Evolutionary conservation across 2,888 invertebrate species (phyloP).

Genomic region (Macaria notata): DNA sequence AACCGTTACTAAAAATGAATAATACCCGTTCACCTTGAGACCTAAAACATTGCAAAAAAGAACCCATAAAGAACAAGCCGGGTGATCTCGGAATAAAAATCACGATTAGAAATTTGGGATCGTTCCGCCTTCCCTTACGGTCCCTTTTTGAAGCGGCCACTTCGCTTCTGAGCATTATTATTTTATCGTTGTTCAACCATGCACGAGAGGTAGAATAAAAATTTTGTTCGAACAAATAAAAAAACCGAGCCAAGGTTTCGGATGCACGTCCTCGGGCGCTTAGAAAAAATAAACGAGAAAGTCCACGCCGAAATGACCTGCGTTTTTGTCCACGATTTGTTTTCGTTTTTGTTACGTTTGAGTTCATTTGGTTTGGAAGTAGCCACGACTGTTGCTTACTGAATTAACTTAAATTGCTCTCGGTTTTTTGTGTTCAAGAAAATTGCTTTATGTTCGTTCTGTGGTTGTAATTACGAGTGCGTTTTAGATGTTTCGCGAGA

Average conservation of each 20-base stretch:
- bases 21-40: slow-evolving; percentile 64
- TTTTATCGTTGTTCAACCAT: slow-evolving; percentile 74
- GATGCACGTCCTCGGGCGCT: slow-evolving; percentile 77
- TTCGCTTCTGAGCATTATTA: slow-evolving; percentile 65
- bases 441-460: slow-evolving; percentile 59
- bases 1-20: slow-evolving; percentile 45
- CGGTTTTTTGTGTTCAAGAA: slow-evolving; percentile 59
- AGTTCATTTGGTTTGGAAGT: slow-evolving; percentile 82
- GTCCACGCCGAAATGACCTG: slow-evolving; percentile 79
- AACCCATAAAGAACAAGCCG: slow-evolving; percentile 60
- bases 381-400: slow-evolving; percentile 79
- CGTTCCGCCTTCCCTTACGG: slow-evolving; percentile 64
- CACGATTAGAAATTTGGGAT: slow-evolving; percentile 73
- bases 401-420: slow-evolving; percentile 79
- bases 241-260: slow-evolving; percentile 69
- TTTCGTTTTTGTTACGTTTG: slow-evolving; percentile 80
- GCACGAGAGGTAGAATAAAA: slow-evolving; percentile 70
- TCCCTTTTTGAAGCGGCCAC: slow-evolving; percentile 61
- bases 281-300: slow-evolving; percentile 79
- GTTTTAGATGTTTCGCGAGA: slow-evolving; percentile 28
- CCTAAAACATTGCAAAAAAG: slow-evolving; percentile 66
- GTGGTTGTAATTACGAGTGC: slow-evolving; percentile 50
- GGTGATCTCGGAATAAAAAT: slow-evolving; percentile 67
- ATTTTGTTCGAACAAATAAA: slow-evolving; percentile 66
- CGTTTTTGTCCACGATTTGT: slow-evolving; percentile 80